These are phyloP conservation scores for Brachynemurus nebulosus DNA, from an alignment of 2,888 invertebrate species.

Conservation along the genomic window DNA sequence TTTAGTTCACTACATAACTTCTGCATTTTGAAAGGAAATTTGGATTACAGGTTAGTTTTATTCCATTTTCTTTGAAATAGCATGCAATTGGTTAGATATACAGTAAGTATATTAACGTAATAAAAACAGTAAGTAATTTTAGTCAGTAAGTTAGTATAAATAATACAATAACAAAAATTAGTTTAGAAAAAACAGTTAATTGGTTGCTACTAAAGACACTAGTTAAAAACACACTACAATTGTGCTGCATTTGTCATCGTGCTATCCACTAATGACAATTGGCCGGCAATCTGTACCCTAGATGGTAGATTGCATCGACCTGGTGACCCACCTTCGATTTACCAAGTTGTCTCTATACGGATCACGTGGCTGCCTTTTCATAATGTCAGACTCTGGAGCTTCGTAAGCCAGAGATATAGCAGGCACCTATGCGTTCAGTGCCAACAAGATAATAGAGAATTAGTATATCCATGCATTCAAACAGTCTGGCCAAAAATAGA, in stretches of 20 bases:
- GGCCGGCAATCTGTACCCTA: slow-evolving; percentile 2
- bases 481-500: not conserved
- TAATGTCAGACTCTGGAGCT: slow-evolving; percentile 97
- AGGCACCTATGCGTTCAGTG: slow-evolving; percentile 67
- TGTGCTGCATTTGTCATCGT: slow-evolving; percentile 3
- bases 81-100: no score
- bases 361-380: slow-evolving; percentile 97
- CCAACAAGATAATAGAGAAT: slow-evolving; percentile 10
- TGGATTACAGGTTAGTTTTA: no score
- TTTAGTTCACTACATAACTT: no score
- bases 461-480: slow-evolving; percentile 9
- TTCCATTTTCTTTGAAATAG: no score
- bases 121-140: no score
- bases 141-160: no score
- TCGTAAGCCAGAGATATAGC: slow-evolving; percentile 99
- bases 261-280: not conserved
- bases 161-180: no score
- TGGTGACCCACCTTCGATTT: slow-evolving; percentile 81
- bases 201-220: no score
- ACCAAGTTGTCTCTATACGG: slow-evolving; percentile 97
- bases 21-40: no score
- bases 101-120: no score
- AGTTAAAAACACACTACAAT: not conserved
- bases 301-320: slow-evolving; percentile 11
- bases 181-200: no score